Conservation (phyloP, 1,140 invertebrate species). For the Branchinecta lindahli region DNA sequence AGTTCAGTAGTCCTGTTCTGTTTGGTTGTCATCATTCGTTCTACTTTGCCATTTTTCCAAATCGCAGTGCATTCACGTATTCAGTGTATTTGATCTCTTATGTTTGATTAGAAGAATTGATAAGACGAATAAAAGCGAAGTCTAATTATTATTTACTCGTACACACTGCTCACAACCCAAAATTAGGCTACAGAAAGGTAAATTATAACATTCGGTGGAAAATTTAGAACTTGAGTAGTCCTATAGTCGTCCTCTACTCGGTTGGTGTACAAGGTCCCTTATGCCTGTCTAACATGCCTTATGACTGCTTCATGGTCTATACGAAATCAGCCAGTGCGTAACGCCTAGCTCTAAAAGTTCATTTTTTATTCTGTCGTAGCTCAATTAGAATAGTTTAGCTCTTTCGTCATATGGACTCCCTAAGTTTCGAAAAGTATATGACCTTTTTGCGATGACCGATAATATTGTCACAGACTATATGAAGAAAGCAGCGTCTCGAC, state of each 20-base stretch:
- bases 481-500: constrained; percentile 1
- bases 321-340: constrained; percentile 7
- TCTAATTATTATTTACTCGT: constrained; percentile 9
- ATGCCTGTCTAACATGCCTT: no score
- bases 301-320: constrained; percentile 5
- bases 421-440: no score
- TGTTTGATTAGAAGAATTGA: constrained; percentile 6
- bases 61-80: constrained; percentile 8
- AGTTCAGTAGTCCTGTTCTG: constrained; percentile 5
- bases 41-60: constrained; percentile 6
- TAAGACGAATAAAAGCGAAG: constrained; percentile 5
- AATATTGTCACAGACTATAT: no score
- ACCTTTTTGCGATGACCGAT: no score
- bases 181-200: no score
- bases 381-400: constrained; percentile 9
- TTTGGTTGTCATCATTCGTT: no score
- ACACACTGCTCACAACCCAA: no score
- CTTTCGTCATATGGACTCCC: no score
- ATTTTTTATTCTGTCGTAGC: constrained; percentile 6
- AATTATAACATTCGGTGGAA: no score
- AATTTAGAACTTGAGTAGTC: no score
- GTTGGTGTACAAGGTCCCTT: constrained; percentile 7
- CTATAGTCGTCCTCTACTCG: constrained; percentile 7
- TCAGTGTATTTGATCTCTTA: constrained; percentile 5
- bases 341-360: constrained; percentile 1